These are phyloP conservation scores for Phlogophora meticulosa DNA, from an alignment of 2,888 invertebrate species.

Conservation along the genomic window DNA sequence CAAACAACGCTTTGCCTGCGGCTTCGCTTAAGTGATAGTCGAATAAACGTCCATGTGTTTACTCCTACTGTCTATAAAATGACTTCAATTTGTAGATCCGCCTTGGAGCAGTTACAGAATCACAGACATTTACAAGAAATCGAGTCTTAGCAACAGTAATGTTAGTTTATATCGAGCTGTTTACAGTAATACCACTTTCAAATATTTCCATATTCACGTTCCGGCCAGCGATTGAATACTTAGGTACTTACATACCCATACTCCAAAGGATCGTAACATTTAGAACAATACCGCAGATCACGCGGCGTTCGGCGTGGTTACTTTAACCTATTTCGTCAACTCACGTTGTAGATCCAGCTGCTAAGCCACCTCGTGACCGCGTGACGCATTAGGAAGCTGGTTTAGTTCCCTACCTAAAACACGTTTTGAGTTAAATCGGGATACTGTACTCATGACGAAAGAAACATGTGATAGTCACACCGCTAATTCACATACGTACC, in stretches of 20 bases:
- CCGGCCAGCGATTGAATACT: constrained; percentile 53
- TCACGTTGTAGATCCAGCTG: constrained; percentile 72
- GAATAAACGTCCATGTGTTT: constrained; percentile 39
- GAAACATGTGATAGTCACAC: constrained; percentile 1
- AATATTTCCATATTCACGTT: constrained; percentile 57
- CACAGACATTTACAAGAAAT: constrained; percentile 25
- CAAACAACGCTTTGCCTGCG: constrained; percentile 44
- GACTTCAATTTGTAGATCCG: constrained; percentile 31
- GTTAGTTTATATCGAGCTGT: constrained; percentile 25
- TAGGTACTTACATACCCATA: constrained; percentile 34
- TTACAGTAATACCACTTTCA: constrained; percentile 44
- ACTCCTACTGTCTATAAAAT: constrained; percentile 34
- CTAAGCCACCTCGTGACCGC: constrained; percentile 70
- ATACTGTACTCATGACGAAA: constrained; percentile 22
- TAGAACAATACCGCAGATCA: constrained; percentile 71
- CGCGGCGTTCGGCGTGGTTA: constrained; percentile 73
- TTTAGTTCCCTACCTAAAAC: constrained; percentile 30
- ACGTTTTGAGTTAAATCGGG: constrained; percentile 32
- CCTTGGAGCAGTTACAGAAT: constrained; percentile 11
- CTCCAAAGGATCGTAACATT: constrained; percentile 58
- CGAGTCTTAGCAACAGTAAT: constrained; percentile 28
- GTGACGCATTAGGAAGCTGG: constrained; percentile 72
- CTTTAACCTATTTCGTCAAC: constrained; percentile 72
- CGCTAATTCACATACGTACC: background rate
- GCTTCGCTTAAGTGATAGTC: constrained; percentile 36